Conservation (phyloP, 1,140 invertebrate genomes). For the Drosophila pseudoobscura region DNA sequence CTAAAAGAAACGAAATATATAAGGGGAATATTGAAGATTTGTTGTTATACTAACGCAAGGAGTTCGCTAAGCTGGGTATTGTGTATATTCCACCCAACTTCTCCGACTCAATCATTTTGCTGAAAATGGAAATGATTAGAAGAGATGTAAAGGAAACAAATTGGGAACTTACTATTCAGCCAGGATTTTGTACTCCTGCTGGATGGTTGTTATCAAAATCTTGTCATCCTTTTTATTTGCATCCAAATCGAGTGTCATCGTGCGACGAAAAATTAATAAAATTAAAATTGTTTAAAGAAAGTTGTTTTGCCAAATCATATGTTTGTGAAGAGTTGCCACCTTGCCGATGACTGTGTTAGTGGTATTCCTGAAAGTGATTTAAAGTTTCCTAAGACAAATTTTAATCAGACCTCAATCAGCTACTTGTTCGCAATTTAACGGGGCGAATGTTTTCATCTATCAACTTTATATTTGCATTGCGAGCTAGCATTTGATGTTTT, state of each 20-base stretch:
- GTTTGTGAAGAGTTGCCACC: not conserved
- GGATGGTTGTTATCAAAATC: slow-evolving; percentile 84
- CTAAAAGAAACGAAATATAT: slow-evolving; percentile 83
- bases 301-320: not conserved
- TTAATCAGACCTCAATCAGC: no score
- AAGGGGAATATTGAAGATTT: not conserved
- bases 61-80: slow-evolving; percentile 93
- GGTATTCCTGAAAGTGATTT: not conserved
- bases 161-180: slow-evolving; percentile 89
- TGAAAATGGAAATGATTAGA: slow-evolving; percentile 83
- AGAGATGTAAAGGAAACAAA: not conserved
- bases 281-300: slow-evolving; percentile 14
- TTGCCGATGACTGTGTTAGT: not conserved
- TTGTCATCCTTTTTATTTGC: slow-evolving; percentile 70
- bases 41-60: slow-evolving; percentile 85
- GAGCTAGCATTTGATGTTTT: no score
- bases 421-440: no score
- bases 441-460: no score
- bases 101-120: slow-evolving; percentile 93
- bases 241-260: slow-evolving; percentile 75
- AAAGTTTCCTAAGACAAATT: no score
- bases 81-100: slow-evolving; percentile 95
- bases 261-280: slow-evolving; percentile 10
- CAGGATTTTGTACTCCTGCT: slow-evolving; percentile 90
- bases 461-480: no score